Evolutionary conservation across 2,113 vertebrate species (phyloP).

Genomic region (Rhegmatorhina hoffmannsi): DNA sequence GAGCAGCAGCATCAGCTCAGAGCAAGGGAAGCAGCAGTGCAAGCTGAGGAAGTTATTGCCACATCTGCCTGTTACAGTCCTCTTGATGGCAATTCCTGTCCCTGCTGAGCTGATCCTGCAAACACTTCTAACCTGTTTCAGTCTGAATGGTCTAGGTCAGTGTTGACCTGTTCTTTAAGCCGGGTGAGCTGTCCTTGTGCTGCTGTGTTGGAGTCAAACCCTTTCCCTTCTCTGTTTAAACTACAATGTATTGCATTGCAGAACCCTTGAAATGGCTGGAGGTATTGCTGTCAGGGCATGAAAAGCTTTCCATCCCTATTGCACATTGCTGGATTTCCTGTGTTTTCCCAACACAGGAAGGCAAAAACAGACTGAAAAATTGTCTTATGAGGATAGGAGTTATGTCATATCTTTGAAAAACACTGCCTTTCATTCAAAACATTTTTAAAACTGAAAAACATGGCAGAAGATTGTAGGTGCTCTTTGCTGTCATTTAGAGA

Average conservation of each 20-base stretch:
- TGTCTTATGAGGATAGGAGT: background rate
- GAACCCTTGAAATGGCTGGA: background rate
- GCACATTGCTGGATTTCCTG: background rate
- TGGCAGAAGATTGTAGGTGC: background rate
- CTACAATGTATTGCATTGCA: background rate
- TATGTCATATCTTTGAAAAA: background rate
- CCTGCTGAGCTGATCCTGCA: background rate
- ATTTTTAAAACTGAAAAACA: background rate
- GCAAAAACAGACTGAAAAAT: background rate
- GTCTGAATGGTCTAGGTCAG: background rate
- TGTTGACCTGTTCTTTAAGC: background rate
- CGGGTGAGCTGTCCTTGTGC: background rate
- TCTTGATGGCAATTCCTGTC: background rate
- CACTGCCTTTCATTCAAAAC: background rate
- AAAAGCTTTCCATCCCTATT: background rate
- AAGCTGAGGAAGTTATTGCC: background rate
- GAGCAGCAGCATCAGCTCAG: background rate
- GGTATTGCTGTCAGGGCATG: background rate
- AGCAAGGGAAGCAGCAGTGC: background rate
- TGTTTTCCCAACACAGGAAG: background rate
- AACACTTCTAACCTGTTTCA: background rate
- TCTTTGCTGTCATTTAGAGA: background rate
- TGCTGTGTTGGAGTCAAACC: background rate
- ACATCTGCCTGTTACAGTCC: background rate
- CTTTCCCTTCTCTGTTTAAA: background rate